Evolutionary conservation across 2,113 vertebrate species (phyloP), one percentile per base, ranked within the genome.

Genomic region (Turnix velox): DNA sequence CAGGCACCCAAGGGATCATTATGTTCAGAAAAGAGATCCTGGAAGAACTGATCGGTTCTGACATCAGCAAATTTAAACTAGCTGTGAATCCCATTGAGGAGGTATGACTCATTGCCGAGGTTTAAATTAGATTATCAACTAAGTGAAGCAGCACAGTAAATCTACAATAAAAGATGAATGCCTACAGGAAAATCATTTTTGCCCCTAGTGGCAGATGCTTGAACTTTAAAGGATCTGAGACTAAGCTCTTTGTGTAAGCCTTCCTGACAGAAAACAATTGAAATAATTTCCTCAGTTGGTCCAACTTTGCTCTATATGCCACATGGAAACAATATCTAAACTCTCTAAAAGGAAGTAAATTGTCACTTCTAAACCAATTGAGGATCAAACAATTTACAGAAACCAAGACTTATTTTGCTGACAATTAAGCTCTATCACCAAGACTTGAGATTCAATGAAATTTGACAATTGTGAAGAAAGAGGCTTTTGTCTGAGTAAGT

Each of bases 371-470:
- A 96, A 97, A 95, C 93, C 92, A 95, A 96, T 48, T 97, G 92
- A 97, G 90, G 95, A 96, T 97, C 95, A 96, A 96, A 96, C 79
- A 93, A 94, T 95, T 97, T 93, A 96, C 72, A 95, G 90, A 96
- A 95, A 96, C 96, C 97, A 96, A 96, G 79, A 96, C 94, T 95
- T 96, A 97, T 97, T 97, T 96, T 95, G 88, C 92, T 96, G 96
- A 96, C 96, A 97, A 96, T 95, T 96, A 96, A 80, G 52, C 90
- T 92, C 87, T 95, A 96, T 87, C 92, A 93, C 85, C 90, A 96
- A 89, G 93, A 87, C 87, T 85, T 14, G 13, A 93, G 85, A 96
- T 42, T 92, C 95, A 94, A 96, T 84, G 79, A 87, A 90, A 93
- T 89, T 71, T 94, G 96, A 96, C 96, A 96, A 95, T 96, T 96